Evolutionary conservation across 2,888 invertebrate species (phyloP).

Genomic region (Dryococelus australis): DNA sequence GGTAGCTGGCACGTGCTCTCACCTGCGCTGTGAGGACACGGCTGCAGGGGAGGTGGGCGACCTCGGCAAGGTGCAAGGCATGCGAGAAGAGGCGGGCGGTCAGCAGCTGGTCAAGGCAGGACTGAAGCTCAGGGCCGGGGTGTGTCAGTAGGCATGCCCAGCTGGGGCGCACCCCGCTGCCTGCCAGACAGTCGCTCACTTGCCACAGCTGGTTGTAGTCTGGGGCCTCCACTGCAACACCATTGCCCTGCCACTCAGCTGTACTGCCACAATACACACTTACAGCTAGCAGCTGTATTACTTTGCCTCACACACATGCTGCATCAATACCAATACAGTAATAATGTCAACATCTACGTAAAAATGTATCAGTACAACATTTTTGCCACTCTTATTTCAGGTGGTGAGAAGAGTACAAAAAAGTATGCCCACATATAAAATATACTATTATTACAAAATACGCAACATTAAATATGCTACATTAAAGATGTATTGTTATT

Average conservation of each 20-base stretch:
- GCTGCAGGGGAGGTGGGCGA: conserved; percentile 52
- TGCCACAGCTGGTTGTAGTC: conserved; percentile 36
- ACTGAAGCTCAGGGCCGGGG: conserved; percentile 60
- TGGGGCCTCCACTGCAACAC: conserved; percentile 31
- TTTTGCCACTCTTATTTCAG: too few relatives aligned
- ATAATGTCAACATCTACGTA: too few relatives aligned
- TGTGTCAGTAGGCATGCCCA: conserved; percentile 52
- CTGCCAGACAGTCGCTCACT: conserved; percentile 38
- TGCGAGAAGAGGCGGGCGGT: conserved; percentile 62
- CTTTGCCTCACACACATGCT: too few relatives aligned
- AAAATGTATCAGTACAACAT: too few relatives aligned
- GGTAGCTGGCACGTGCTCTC: neutral
- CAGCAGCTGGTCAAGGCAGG: conserved; percentile 65
- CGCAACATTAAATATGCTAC: too few relatives aligned
- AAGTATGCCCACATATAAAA: too few relatives aligned
- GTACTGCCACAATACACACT: neutral
- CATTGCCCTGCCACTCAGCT: neutral
- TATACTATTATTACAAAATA: too few relatives aligned
- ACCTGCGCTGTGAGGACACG: conserved; percentile 56
- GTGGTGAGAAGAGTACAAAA: too few relatives aligned
- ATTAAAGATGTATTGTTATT: too few relatives aligned
- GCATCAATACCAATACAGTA: too few relatives aligned
- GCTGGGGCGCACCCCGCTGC: conserved; percentile 34
- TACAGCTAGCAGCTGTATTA: too few relatives aligned
- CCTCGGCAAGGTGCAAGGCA: conserved; percentile 67